These are phyloP conservation scores for Etheostoma cragini DNA, from an alignment of 2,113 vertebrate species.

Conservation along the genomic window DNA sequence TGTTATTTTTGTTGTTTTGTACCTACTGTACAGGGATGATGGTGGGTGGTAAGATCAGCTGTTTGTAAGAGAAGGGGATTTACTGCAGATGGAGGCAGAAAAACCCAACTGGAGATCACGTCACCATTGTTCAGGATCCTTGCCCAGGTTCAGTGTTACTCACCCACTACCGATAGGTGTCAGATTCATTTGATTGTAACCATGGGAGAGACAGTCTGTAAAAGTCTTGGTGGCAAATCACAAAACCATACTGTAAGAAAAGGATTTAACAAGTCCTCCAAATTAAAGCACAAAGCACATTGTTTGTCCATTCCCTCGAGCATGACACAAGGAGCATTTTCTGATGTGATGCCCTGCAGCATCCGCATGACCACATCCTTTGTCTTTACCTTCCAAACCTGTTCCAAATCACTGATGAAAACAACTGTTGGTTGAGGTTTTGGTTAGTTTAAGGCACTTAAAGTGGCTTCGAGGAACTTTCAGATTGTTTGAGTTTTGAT, in stretches of 20 bases:
- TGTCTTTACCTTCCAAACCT: background rate
- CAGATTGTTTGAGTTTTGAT: too few species aligned
- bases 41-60: slow-evolving; percentile 13
- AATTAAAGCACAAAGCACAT: background rate
- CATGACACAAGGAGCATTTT: too few species aligned
- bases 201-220: background rate
- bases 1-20: slow-evolving; percentile 36
- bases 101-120: background rate
- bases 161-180: background rate
- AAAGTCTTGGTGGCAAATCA: background rate
- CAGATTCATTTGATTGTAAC: slow-evolving; percentile 18
- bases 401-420: background rate
- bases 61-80: slow-evolving; percentile 22
- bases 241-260: background rate
- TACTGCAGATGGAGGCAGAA: slow-evolving; percentile 26
- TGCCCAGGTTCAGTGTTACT: background rate
- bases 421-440: background rate
- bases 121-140: background rate
- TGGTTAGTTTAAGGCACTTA: background rate
- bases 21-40: slow-evolving; percentile 35
- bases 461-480: too few species aligned
- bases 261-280: background rate
- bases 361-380: background rate
- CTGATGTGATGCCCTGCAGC: too few species aligned
- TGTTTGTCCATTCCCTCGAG: background rate